Base-by-base conservation (phyloP, 2,888 invertebrate species). In the Chloroclysta siterata region DNA sequence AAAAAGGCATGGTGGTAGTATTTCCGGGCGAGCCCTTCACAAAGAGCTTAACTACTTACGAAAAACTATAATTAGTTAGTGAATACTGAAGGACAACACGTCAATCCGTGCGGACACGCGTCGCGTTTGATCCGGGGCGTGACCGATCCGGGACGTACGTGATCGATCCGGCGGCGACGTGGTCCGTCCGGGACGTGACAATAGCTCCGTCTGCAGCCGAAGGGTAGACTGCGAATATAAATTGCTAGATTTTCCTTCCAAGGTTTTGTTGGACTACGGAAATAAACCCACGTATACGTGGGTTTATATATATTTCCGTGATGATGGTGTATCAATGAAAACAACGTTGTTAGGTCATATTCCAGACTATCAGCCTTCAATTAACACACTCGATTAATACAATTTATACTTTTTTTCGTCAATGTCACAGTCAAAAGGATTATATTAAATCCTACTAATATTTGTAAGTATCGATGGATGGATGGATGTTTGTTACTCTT, bases 161-260 rank as follows among this genome's bases (percentile, higher is more conserved):
- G 73, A 75, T 78, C 77, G 79, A 73, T 74, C 69, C 72, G 63
- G 53, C 8, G n/a, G 11, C 66, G 55, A 75, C 81, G 81, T 75
- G 77, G 75, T 70, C 66, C 60, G 53, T 13, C 69, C 65, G 63
- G 52, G 41, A 59, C 66, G 65, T 67, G 70, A 69, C 72, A 17
- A 55, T 36, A 15, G 53, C 50, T 36, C 55, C 46, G 48, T 48
- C 22, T 28, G 48, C 48, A 28, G 7, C 10, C 36, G 62, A 53
- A 54, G 65, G 64, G 66, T 44, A 17, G 36, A 14, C 54, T 17
- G 48, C 39, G 56, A 64, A 64, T 64, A 64, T 55, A 59, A 55
- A 64, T 48, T 29, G 51, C 42, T 44, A 48, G 33, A 58, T 58
- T 63, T 58, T 36, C 63, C 33, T 10, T 44, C 33, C 53, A 48